Conservation (phyloP, 2,797 vertebrate species). For the Pyrocephalus nanus region DNA sequence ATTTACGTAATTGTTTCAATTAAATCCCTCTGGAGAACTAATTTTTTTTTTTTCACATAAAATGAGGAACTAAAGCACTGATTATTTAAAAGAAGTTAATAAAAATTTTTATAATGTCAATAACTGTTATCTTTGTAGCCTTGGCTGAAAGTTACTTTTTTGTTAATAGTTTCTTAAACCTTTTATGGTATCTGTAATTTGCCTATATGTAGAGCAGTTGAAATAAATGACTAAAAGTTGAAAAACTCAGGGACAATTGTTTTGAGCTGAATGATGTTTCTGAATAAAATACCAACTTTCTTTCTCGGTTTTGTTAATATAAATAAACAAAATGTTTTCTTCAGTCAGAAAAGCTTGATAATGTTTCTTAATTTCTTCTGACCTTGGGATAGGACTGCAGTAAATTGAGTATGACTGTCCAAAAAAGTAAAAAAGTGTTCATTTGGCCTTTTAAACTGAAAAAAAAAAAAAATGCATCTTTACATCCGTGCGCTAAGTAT, state of each 20-base stretch:
- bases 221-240: not conserved
- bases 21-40: not conserved
- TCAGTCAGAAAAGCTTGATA: not conserved
- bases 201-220: not conserved
- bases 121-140: not conserved
- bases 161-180: not conserved
- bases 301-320: not conserved
- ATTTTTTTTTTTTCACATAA: not conserved
- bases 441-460: not conserved
- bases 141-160: not conserved
- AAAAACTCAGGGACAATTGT: rapidly evolving
- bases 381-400: not conserved
- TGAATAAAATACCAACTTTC: not conserved
- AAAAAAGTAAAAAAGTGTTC: not conserved
- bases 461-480: rapidly evolving
- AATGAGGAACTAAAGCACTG: not conserved
- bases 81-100: not conserved
- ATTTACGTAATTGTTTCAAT: not conserved
- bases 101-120: not conserved
- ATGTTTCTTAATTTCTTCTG: not conserved
- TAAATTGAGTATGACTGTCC: not conserved
- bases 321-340: not conserved
- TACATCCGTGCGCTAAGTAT: not conserved
- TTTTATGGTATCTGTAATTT: not conserved
- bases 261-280: not conserved